Evolutionary conservation across 2,113 vertebrate genomes (phyloP).

Genomic region (Mustela nigripes): DNA sequence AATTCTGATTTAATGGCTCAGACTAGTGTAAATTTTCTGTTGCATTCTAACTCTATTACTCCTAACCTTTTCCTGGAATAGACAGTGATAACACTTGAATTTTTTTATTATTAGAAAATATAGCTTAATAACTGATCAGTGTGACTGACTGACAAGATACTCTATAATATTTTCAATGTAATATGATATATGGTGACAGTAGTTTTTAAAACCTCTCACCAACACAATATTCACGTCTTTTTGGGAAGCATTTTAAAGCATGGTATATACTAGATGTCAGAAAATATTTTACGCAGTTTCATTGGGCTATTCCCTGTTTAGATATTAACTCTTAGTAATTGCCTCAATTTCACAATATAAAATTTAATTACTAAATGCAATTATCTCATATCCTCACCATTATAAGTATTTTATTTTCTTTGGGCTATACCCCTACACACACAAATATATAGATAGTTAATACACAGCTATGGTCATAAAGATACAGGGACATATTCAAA

Average conservation of each 20-base stretch:
- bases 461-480: neutral
- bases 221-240: neutral
- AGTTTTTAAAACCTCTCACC: neutral
- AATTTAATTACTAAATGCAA: constrained; percentile 23
- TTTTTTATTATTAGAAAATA: neutral
- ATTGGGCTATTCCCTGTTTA: neutral
- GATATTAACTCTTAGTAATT: neutral
- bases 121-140: neutral
- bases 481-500: neutral
- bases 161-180: neutral
- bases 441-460: neutral
- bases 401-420: constrained; percentile 48
- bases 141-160: neutral
- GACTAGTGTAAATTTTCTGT: neutral
- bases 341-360: constrained; percentile 8
- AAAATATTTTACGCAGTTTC: constrained; percentile 11
- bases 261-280: neutral
- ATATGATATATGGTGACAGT: neutral
- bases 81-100: neutral
- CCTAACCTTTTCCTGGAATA: neutral
- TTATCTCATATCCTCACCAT: neutral
- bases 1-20: neutral
- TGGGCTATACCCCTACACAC: neutral
- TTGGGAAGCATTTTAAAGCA: constrained; percentile 18
- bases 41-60: neutral